Conservation (phyloP, 2,888 invertebrate species). For the Meteorus colon region DNA sequence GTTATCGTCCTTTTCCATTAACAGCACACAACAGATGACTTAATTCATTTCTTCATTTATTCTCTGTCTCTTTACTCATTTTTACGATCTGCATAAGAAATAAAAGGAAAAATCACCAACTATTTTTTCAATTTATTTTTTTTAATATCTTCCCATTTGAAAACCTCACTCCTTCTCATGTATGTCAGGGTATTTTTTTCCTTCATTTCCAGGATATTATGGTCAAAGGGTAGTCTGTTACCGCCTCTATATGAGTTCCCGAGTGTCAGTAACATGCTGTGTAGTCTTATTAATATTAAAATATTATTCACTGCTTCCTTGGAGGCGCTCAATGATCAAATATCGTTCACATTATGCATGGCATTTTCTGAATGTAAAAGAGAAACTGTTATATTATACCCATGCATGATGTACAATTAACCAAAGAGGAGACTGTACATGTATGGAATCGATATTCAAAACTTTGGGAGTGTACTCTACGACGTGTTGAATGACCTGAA, state of each 20-base stretch:
- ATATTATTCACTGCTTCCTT: background rate
- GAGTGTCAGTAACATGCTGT: too few species aligned
- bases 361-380: too few species aligned
- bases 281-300: constrained; percentile 1
- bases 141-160: background rate
- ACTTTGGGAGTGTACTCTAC: background rate
- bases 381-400: too few species aligned
- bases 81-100: background rate
- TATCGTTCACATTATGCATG: background rate
- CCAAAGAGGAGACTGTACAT: too few species aligned
- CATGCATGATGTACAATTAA: too few species aligned
- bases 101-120: background rate
- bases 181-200: too few species aligned
- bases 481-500: background rate
- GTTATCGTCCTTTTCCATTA: background rate
- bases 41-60: background rate
- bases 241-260: too few species aligned
- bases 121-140: background rate
- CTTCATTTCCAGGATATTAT: too few species aligned
- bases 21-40: background rate
- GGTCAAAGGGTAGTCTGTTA: too few species aligned
- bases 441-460: background rate
- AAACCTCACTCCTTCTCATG: background rate
- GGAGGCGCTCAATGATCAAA: background rate
- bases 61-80: background rate